A percentile compares a stretch with the other conserved stretches of the same genome.
Conservation (phyloP, 23 tunicate species). For the Ciona savignyi region DNA sequence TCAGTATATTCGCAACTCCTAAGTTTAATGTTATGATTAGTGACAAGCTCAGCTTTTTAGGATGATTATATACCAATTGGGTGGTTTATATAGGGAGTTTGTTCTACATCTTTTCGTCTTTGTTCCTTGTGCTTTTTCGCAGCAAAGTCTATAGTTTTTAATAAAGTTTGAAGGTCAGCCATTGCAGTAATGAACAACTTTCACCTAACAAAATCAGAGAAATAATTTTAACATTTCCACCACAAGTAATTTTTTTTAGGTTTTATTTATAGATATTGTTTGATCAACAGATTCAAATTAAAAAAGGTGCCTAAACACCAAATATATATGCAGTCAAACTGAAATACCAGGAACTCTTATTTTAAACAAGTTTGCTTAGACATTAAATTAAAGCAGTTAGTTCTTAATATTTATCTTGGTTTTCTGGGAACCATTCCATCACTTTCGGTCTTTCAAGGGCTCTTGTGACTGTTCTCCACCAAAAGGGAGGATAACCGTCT, state of each 20-base stretch:
- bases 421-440: constrained; percentile 75
- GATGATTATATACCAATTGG: constrained; percentile 68
- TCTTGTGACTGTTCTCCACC: constrained; percentile 91
- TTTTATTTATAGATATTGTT: too few species aligned
- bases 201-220: too few species aligned
- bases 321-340: too few species aligned
- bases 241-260: too few species aligned
- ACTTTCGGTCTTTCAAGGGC: constrained; percentile 69
- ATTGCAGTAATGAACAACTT: too few species aligned
- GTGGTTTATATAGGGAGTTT: constrained; percentile 95
- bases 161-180: constrained; percentile 26
- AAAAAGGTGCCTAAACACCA: too few species aligned
- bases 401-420: constrained; percentile 11
- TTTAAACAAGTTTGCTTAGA: neutral
- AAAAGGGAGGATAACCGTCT: constrained; percentile 93
- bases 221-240: too few species aligned
- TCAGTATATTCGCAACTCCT: constrained; percentile 94
- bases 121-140: constrained; percentile 93
- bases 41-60: neutral
- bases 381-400: neutral
- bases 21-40: neutral
- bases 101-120: constrained; percentile 68
- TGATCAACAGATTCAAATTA: too few species aligned
- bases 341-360: too few species aligned
- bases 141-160: constrained; percentile 76